Base-by-base conservation (phyloP, 2,888 invertebrate species). In the Coelinius sp. region DNA sequence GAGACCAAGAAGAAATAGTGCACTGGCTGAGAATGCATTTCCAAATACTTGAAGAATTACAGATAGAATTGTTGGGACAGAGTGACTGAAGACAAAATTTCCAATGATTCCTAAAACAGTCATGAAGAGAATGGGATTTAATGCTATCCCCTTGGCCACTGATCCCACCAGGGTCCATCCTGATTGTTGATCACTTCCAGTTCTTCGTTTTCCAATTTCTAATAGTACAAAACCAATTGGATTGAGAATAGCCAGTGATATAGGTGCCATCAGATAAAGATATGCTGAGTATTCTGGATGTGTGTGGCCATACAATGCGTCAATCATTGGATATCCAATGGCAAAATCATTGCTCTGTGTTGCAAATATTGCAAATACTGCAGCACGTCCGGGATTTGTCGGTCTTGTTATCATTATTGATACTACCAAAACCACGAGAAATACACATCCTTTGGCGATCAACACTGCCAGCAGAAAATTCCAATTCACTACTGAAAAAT, bases 341-440 rank as follows among this genome's bases (percentile, higher is more conserved):
- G 98, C 98, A 89, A 98, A 98, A 88, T 98, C 98, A 90, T 98
- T 98, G 86, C 97, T 97, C 86, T 98, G 98, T 0, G 98, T 98
- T 80, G 95, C 94, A 88, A 98, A 98, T 83, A 98, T 97, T 17
- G 95, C 96, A 90, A 95, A 95, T 72, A 98, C 90, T 12, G 97
- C 98, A 53, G 97, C 95, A 82, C 94, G 92, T 2, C 95, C 95
- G 77, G 94, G 91, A 88, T 96, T 94, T 17, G 93, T 85, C 5
- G 96, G 96, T 83, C 94, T 91, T n/a, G 92, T 92, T 49, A 96
- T 92, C 52, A 97, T 86, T 74, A 97, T 83, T 2, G 95, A 94
- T 27, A 97, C 90, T 52, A 93, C 85, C 63, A 94, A 91, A 14
- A 97, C 97, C 72, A 91, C 88, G 82, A 94, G 90, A 88, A 98